Conservation (phyloP, 2,113 vertebrate species). For the Ctenodactylus gundi region DNA sequence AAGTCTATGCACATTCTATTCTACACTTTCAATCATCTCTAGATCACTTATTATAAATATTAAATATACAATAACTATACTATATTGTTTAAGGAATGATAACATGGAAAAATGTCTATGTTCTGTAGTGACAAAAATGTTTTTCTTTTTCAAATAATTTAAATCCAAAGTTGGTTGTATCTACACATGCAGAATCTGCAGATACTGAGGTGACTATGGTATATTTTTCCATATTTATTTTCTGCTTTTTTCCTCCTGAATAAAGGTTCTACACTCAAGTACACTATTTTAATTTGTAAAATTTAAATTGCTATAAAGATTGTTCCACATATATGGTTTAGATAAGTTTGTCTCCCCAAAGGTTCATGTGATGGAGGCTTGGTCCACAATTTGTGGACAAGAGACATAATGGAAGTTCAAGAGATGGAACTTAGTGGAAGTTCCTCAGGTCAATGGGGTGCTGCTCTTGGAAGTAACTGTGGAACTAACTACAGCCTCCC, state of each 20-base stretch:
- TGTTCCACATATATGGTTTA: not conserved
- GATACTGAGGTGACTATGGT: not conserved
- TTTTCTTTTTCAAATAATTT: not conserved
- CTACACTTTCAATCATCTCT: not conserved
- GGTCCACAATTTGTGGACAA: not conserved
- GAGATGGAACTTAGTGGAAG: not conserved
- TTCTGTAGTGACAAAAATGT: not conserved
- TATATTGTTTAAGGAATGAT: not conserved
- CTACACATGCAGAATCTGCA: not conserved
- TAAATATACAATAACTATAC: not conserved
- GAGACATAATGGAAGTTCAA: not conserved
- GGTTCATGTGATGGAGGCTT: not conserved
- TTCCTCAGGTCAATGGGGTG: not conserved
- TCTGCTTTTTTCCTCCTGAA: not conserved
- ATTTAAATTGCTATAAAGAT: not conserved
- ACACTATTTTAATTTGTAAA: not conserved
- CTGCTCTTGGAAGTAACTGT: not conserved
- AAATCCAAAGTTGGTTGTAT: not conserved
- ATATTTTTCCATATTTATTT: not conserved
- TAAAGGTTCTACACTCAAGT: not conserved
- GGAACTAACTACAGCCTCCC: not conserved
- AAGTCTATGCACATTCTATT: not conserved
- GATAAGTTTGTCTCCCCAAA: not conserved
- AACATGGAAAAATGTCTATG: not conserved
- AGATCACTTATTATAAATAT: not conserved